Base-by-base conservation (phyloP, 2,888 invertebrate species). In the Ctena decussata region DNA sequence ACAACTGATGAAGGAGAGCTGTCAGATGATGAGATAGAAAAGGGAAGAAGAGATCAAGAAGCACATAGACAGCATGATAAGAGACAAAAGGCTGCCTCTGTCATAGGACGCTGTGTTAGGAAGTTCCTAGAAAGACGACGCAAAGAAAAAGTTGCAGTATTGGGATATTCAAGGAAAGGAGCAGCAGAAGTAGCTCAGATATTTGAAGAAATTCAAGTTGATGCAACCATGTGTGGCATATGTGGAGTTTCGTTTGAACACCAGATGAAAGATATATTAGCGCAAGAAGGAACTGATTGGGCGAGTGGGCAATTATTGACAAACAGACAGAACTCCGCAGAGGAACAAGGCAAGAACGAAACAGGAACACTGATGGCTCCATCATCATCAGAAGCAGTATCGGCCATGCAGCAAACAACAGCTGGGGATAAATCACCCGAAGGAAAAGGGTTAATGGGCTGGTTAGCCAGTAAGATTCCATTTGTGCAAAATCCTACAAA, bases 181-280 rank as follows among this genome's bases (percentile, higher is more conserved):
- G 32, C 27, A 30, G n/a, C 12, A 39, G 65, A 27, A 41, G 30
- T 30, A 44, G 69, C 70, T 49, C 69, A 85, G 0, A 73, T 77
- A 11, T 90, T 92, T 76, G 74, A 69, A n/a, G 69, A 69, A 12
- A 74, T 82, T 27, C 75, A 82, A 24, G 77, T 92, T 21, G 79
- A 82, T 71, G 84, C 90, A 2, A 80, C 41, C 0, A 75, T 80
- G 35, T 92, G 92, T 86, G 90, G 89, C 0, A 83, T 89, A 24
- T 91, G 92, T 85, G 89, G 88, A 18, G 83, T 82, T 0, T 72
- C 69, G 18, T 91, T 91, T 39, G 78, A 84, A 24, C 15, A 65
- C 24, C 71, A 76, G 60, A n/a, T 82, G 12, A 41, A 70, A 44
- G 65, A 80, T 27, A 41, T 24, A 11, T 5, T 77, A 6, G 35